Conservation (phyloP, 2,888 invertebrate genomes). For the Agrotis clavis region DNA sequence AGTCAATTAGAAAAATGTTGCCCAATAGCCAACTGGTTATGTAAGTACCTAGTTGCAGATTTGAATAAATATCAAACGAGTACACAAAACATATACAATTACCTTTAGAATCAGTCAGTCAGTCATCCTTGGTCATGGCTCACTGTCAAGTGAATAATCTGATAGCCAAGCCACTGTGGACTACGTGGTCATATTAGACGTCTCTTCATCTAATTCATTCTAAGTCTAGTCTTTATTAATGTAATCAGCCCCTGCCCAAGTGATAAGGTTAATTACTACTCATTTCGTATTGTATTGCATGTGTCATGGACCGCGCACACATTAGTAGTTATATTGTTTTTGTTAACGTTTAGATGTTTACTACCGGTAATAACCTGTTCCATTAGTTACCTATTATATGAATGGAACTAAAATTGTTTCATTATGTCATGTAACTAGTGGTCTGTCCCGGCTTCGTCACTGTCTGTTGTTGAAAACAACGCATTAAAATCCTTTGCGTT, state of each 20-base stretch:
- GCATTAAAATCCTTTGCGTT: too few species aligned
- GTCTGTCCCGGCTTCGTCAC: too few species aligned
- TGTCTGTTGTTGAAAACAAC: too few species aligned
- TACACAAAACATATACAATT: too few species aligned
- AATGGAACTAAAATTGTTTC: conserved; percentile 3
- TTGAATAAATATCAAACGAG: too few species aligned
- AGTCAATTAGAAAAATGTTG: not conserved
- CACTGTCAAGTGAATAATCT: not conserved
- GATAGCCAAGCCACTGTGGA: too few species aligned
- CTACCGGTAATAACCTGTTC: not conserved
- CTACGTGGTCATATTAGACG: not conserved
- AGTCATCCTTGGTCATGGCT: not conserved
- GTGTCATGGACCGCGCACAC: conserved; percentile 8
- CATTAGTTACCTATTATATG: not conserved
- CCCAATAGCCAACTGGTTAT: not conserved
- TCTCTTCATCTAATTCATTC: conserved; percentile 12
- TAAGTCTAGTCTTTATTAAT: conserved; percentile 29
- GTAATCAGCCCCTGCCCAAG: conserved; percentile 28
- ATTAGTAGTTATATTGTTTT: not conserved
- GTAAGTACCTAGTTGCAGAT: not conserved
- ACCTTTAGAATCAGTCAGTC: not conserved
- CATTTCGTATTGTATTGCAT: conserved; percentile 18
- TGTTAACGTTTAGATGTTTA: not conserved
- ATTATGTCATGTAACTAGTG: not conserved
- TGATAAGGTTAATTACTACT: conserved; percentile 44